Conservation (phyloP, 1,140 invertebrate genomes). For the Dufourea novaeangliae region DNA sequence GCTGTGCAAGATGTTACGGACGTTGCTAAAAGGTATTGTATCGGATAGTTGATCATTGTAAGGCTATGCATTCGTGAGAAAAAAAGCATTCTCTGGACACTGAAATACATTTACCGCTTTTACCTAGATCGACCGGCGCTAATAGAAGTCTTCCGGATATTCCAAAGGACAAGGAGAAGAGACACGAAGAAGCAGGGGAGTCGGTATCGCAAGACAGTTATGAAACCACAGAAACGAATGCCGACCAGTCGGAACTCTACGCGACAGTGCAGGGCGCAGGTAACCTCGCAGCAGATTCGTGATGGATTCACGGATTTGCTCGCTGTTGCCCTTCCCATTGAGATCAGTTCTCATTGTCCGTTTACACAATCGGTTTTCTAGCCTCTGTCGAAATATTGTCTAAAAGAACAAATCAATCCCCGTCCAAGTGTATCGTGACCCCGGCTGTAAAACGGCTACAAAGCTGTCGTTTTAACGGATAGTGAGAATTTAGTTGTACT, state of each 20-base stretch:
- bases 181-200: constrained; percentile 72
- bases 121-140: constrained; percentile 80
- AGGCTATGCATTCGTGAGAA: not conserved
- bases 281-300: constrained; percentile 18
- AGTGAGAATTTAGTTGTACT: too few species aligned
- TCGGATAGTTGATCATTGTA: constrained; percentile 1
- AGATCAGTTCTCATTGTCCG: too few species aligned
- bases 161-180: constrained; percentile 80
- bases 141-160: constrained; percentile 87
- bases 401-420: too few species aligned
- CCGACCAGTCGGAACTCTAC: constrained; percentile 85
- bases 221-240: constrained; percentile 78
- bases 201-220: constrained; percentile 78
- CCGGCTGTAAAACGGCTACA: too few species aligned
- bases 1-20: constrained; percentile 74
- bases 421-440: too few species aligned
- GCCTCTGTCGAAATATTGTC: too few species aligned
- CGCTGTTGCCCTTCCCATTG: too few species aligned
- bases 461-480: too few species aligned
- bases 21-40: constrained; percentile 78
- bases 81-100: not conserved
- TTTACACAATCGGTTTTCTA: too few species aligned
- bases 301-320: not conserved
- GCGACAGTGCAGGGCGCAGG: constrained; percentile 85
- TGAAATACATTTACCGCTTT: constrained; percentile 36